Percentiles rank a stretch among this genome's conserved stretches.
Evolutionary conservation across 2,797 vertebrate species (phyloP).

Genomic region (Liasis olivaceus): DNA sequence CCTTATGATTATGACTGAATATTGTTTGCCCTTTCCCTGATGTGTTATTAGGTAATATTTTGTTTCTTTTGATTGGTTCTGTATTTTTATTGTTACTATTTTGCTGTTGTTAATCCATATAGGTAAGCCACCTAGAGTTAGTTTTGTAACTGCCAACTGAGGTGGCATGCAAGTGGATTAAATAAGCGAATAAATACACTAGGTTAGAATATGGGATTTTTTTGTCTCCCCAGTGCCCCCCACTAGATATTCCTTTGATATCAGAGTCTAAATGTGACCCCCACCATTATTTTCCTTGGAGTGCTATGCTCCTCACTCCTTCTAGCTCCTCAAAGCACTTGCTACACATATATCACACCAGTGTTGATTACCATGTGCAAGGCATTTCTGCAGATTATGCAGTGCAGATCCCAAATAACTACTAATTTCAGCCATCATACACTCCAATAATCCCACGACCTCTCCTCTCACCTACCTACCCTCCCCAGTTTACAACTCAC

Average conservation of each 20-base stretch:
- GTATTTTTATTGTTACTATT: not conserved
- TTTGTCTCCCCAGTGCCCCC: not conserved
- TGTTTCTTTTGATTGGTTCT: not conserved
- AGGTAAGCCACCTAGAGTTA: not conserved
- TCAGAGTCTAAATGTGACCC: not conserved
- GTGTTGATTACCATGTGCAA: not conserved
- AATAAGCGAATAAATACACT: not conserved
- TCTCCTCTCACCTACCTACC: not conserved
- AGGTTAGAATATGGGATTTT: not conserved
- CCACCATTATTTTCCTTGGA: not conserved
- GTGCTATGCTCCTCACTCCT: not conserved
- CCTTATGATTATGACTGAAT: not conserved
- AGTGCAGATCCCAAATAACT: not conserved
- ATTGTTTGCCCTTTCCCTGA: not conserved
- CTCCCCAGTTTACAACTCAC: not conserved
- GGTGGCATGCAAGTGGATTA: not conserved
- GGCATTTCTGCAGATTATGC: not conserved
- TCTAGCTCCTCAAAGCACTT: not conserved
- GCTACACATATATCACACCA: not conserved
- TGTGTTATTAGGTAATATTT: not conserved
- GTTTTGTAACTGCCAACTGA: not conserved
- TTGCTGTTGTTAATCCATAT: not conserved
- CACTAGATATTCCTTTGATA: not conserved
- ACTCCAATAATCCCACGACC: not conserved
- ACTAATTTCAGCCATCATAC: not conserved